Conservation (phyloP, 2,797 vertebrate genomes). For the Megaceryle alcyon region DNA sequence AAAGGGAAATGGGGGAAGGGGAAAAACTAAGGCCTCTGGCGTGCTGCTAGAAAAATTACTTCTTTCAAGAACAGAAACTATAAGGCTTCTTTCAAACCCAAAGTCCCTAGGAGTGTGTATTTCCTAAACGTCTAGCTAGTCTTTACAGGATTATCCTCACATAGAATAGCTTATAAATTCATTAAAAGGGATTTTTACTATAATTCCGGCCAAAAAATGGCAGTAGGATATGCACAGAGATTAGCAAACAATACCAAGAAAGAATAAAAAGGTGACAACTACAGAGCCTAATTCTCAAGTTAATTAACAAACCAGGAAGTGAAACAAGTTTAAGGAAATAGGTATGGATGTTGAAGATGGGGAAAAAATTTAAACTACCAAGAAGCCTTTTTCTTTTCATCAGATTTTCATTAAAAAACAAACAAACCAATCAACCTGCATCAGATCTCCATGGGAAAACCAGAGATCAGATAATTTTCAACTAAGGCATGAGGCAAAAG, state of each 20-base stretch:
- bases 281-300: not conserved
- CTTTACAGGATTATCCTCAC: not conserved
- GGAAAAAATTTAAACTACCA: not conserved
- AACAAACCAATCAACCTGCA: not conserved
- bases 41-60: not conserved
- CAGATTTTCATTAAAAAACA: not conserved
- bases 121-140: not conserved
- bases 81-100: not conserved
- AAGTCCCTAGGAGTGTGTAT: not conserved
- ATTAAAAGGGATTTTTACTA: constrained; percentile 24
- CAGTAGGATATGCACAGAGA: not conserved
- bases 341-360: not conserved
- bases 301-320: not conserved
- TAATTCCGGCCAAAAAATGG: not conserved
- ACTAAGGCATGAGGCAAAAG: not conserved
- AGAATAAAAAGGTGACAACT: not conserved
- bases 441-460: not conserved
- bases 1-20: not conserved
- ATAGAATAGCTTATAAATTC: not conserved
- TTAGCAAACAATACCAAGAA: not conserved
- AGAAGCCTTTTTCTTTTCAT: not conserved
- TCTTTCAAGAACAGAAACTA: not conserved
- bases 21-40: not conserved
- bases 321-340: not conserved
- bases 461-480: not conserved